These are phyloP conservation scores for Panthera leo DNA, from an alignment of 2,113 vertebrate genomes.

Conservation along the genomic window DNA sequence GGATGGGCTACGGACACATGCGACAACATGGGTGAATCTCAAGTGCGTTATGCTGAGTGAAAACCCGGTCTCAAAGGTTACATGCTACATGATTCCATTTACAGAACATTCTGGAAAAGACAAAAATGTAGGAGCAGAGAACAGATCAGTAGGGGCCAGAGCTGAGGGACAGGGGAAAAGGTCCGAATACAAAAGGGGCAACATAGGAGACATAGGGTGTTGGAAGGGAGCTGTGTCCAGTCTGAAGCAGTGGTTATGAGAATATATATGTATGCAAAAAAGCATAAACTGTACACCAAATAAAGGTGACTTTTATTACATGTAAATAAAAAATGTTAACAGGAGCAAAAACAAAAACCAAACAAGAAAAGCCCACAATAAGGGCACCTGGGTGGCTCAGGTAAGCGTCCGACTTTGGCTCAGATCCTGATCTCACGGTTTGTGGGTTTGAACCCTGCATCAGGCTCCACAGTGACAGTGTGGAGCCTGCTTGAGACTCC, in stretches of 20 bases:
- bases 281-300: background rate
- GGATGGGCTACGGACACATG: rapidly evolving
- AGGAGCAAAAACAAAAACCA: background rate
- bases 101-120: background rate
- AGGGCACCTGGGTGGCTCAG: too few relatives aligned
- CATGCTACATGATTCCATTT: background rate
- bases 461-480: too few relatives aligned
- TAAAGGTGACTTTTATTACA: background rate
- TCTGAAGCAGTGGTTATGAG: background rate
- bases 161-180: background rate
- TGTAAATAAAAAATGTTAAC: background rate
- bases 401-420: too few relatives aligned
- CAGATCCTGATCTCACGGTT: too few relatives aligned
- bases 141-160: background rate
- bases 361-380: background rate
- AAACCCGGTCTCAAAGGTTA: background rate
- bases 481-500: too few relatives aligned
- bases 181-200: background rate
- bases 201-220: background rate
- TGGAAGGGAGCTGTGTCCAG: background rate
- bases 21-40: background rate
- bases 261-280: background rate
- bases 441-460: too few relatives aligned
- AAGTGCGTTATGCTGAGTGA: background rate
- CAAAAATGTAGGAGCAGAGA: background rate